A percentile compares a stretch with the other conserved stretches of the same genome.
These are phyloP conservation scores for Drosophila bocki DNA, from an alignment of 1,140 invertebrate species.

Conservation along the genomic window DNA sequence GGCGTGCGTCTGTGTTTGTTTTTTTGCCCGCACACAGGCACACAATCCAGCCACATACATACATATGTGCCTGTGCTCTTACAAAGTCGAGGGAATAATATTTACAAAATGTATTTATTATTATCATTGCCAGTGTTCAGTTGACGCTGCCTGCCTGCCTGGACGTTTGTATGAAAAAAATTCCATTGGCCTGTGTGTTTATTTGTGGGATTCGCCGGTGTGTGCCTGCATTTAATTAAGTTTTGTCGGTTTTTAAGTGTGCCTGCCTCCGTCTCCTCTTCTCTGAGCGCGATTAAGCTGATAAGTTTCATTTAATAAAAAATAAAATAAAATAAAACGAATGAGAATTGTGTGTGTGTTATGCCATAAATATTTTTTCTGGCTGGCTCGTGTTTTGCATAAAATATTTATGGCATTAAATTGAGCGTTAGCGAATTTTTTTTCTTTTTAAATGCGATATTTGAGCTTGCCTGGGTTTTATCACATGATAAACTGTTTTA, in stretches of 20 bases:
- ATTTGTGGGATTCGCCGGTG: conserved; percentile 23
- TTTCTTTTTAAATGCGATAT: conserved; percentile 15
- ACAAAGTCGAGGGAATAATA: conserved; percentile 34
- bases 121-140: conserved; percentile 31
- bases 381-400: conserved; percentile 51
- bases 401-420: conserved; percentile 75
- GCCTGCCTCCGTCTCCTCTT: conserved; percentile 5
- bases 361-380: conserved; percentile 40
- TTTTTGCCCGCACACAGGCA: conserved; percentile 5
- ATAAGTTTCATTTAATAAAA: conserved; percentile 61
- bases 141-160: conserved; percentile 2
- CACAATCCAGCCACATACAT: neutral
- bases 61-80: conserved; percentile 7
- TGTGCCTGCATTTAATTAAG: conserved; percentile 75
- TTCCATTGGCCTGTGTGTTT: conserved; percentile 43
- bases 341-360: neutral
- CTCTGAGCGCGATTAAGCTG: conserved; percentile 49
- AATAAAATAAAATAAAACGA: conserved; percentile 7
- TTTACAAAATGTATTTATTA: conserved; percentile 52
- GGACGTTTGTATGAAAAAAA: conserved; percentile 37
- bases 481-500: conserved; percentile 57
- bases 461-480: conserved; percentile 37
- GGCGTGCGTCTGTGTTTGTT: conserved; percentile 1
- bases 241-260: conserved; percentile 68
- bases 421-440: conserved; percentile 54